These are phyloP conservation scores for Tiliqua scincoides DNA, from an alignment of 2,113 vertebrate species.

Conservation along the genomic window DNA sequence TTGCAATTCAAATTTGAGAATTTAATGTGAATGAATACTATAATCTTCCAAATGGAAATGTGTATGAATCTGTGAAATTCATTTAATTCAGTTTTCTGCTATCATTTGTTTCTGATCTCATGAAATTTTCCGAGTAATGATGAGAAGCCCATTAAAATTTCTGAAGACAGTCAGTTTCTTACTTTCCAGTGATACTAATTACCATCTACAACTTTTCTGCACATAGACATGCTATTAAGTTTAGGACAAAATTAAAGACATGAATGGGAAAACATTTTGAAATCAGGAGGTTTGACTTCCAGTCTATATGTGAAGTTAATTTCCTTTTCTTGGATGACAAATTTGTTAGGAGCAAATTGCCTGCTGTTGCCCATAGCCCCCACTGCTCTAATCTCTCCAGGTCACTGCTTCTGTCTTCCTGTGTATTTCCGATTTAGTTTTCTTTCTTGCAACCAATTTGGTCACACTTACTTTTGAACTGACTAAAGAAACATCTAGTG, in stretches of 20 bases:
- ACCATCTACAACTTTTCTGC: neutral
- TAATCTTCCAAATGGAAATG: neutral
- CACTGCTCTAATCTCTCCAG: slow-evolving; percentile 15
- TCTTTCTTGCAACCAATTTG: slow-evolving; percentile 3
- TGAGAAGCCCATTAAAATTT: neutral
- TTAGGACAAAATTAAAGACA: neutral
- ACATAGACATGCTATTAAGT: neutral
- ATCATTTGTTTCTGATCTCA: neutral
- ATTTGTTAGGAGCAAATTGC: slow-evolving; percentile 9
- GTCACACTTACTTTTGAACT: slow-evolving; percentile 6
- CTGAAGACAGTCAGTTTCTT: neutral
- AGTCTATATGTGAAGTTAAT: neutral
- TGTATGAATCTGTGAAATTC: neutral
- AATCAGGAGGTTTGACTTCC: neutral
- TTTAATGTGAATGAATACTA: too few relatives aligned
- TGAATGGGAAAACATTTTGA: neutral
- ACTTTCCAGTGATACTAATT: neutral
- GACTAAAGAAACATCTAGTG: slow-evolving; percentile 12
- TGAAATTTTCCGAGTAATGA: neutral
- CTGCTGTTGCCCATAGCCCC: neutral
- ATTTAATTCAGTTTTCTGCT: neutral
- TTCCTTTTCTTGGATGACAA: slow-evolving; percentile 4
- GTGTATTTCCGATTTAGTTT: slow-evolving; percentile 28
- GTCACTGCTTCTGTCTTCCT: slow-evolving; percentile 20
- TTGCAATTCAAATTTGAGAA: neutral